Evolutionary conservation across 64 coral and sea anemone genomes (phyloP).

Genomic region (Montipora foliosa): DNA sequence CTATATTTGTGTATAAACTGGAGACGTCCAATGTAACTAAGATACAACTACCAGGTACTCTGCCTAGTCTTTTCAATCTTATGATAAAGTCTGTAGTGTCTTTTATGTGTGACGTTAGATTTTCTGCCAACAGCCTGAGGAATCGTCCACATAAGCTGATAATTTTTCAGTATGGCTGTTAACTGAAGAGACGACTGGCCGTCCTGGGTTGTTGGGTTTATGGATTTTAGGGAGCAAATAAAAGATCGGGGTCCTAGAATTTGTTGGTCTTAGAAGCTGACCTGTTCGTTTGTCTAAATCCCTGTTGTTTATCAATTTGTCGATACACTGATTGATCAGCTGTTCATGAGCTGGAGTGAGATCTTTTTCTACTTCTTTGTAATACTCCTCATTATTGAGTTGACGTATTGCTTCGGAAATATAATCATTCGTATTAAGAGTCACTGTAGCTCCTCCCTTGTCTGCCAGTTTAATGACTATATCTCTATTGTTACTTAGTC

Average conservation of each 20-base stretch:
- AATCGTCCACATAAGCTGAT: neutral
- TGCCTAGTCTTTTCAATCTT: neutral
- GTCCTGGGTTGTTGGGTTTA: conserved; percentile 44
- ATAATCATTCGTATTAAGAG: no score
- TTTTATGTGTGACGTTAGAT: neutral
- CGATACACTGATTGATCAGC: conserved; percentile 38
- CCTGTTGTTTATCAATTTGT: conserved; percentile 1
- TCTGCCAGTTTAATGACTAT: neutral
- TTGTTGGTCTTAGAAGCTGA: conserved; percentile 39
- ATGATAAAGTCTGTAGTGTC: neutral
- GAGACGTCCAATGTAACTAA: no score
- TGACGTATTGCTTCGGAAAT: neutral
- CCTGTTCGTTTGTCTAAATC: conserved; percentile 7
- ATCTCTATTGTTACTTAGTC: conserved; percentile 9
- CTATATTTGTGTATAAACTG: no score
- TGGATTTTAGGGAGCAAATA: conserved; percentile 56
- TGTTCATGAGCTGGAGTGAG: conserved; percentile 20
- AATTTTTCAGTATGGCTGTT: conserved; percentile 9
- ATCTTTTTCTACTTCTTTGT: conserved; percentile 49
- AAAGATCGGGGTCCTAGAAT: conserved; percentile 50
- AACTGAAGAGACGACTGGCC: conserved; percentile 15
- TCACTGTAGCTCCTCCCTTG: conserved; percentile 1
- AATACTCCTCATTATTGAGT: conserved; percentile 49
- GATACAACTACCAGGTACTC: no score
- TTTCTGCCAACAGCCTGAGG: no score